A percentile compares a stretch with the other conserved stretches of the same genome.
Evolutionary conservation across 2,888 invertebrate genomes (phyloP).

Genomic region (Rhabditoides inermis): DNA sequence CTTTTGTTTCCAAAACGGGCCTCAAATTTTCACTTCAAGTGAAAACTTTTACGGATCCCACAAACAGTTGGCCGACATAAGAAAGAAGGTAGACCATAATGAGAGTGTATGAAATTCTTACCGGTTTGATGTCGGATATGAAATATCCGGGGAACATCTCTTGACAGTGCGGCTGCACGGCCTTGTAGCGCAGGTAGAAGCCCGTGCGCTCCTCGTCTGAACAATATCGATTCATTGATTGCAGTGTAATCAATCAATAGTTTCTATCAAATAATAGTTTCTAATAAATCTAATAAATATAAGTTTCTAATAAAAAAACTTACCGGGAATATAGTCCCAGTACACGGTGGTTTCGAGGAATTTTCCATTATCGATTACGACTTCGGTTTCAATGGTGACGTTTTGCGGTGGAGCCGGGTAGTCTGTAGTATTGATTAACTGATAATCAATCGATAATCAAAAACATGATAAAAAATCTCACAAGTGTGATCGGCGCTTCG

Average conservation of each 20-base stretch:
- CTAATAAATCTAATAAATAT: no score
- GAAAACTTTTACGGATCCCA: slow-evolving; percentile 3
- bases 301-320: no score
- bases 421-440: no score
- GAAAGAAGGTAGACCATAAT: background rate
- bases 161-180: slow-evolving; percentile 23
- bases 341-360: slow-evolving; percentile 27
- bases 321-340: slow-evolving; percentile 27
- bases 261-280: no score
- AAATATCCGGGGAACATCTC: slow-evolving; percentile 34
- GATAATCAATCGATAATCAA: no score
- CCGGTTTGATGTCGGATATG: slow-evolving; percentile 24
- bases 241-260: no score
- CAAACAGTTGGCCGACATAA: background rate
- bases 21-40: background rate
- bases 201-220: slow-evolving; percentile 28
- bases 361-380: slow-evolving; percentile 29
- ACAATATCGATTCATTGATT: no score
- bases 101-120: slow-evolving; percentile 4
- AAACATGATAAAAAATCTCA: no score
- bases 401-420: slow-evolving; percentile 30
- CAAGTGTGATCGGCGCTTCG: no score
- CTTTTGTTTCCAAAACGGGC: no score
- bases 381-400: slow-evolving; percentile 20
- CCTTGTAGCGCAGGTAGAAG: slow-evolving; percentile 28